Conservation (phyloP, 2,797 vertebrate species). For the Microctenopoma lineatum region DNA sequence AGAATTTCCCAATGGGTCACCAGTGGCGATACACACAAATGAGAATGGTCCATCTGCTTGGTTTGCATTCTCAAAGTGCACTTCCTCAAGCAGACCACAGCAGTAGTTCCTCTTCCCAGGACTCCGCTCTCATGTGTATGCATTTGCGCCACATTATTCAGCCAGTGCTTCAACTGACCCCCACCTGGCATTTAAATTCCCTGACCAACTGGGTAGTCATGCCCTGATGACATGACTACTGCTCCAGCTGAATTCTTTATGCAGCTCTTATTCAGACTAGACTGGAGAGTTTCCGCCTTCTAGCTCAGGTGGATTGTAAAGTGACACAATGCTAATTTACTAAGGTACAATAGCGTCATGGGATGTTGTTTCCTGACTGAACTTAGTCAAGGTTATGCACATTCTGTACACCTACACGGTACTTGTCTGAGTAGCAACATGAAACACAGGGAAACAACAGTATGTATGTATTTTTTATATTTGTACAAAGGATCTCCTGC, state of each 20-base stretch:
- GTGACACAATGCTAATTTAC: slow-evolving; percentile 57
- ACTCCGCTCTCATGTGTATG: slow-evolving; percentile 83
- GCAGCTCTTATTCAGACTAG: slow-evolving; percentile 76
- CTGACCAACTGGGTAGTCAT: slow-evolving; percentile 85
- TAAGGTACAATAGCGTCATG: slow-evolving; percentile 7
- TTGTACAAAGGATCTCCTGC: background rate
- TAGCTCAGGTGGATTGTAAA: slow-evolving; percentile 65
- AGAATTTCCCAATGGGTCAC: slow-evolving; percentile 82
- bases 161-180: slow-evolving; percentile 87
- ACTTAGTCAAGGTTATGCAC: slow-evolving; percentile 31
- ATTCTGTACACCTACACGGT: slow-evolving; percentile 15
- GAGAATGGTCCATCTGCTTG: slow-evolving; percentile 81
- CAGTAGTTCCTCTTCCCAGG: slow-evolving; percentile 69
- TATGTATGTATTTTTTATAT: slow-evolving; percentile 1
- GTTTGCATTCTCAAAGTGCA: slow-evolving; percentile 80
- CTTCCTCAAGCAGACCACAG: slow-evolving; percentile 83
- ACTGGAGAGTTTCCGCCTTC: slow-evolving; percentile 64
- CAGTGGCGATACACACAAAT: slow-evolving; percentile 80
- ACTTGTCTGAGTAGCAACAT: background rate
- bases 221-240: slow-evolving; percentile 81
- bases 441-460: slow-evolving; percentile 6
- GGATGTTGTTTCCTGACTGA: slow-evolving; percentile 27
- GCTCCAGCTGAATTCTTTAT: slow-evolving; percentile 85
- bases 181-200: slow-evolving; percentile 90
- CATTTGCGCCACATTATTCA: slow-evolving; percentile 89